Conservation (phyloP, 2,888 invertebrate genomes). For the Rhingia rostrata region DNA sequence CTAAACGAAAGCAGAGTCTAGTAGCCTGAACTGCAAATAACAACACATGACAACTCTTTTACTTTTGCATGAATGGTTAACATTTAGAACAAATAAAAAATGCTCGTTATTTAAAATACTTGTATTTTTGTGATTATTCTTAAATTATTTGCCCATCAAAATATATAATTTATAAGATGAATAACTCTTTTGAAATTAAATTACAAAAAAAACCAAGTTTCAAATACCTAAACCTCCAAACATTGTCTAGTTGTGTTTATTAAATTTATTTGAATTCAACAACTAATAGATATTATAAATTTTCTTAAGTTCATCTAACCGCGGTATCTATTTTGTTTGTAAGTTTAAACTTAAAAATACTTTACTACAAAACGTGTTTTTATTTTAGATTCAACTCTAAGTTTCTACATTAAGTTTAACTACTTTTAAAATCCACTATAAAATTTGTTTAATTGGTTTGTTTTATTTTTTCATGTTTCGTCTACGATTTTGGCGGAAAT, state of each 20-base stretch:
- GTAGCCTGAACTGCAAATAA: too few species aligned
- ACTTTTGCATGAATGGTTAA: not conserved
- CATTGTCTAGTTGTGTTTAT: slow-evolving; percentile 44
- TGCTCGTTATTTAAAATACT: too few species aligned
- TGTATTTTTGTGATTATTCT: too few species aligned
- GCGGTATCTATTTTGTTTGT: slow-evolving; percentile 27
- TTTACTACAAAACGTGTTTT: slow-evolving; percentile 48
- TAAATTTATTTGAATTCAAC: slow-evolving; percentile 35
- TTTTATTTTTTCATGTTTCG: slow-evolving; percentile 29
- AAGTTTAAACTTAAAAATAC: slow-evolving; percentile 30
- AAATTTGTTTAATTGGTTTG: slow-evolving; percentile 59
- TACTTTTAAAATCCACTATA: slow-evolving; percentile 67
- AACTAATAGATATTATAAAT: slow-evolving; percentile 40
- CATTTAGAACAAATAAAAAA: not conserved
- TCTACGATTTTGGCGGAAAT: slow-evolving; percentile 67
- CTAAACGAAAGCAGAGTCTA: too few species aligned
- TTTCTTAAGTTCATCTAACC: slow-evolving; percentile 19
- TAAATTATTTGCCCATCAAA: too few species aligned
- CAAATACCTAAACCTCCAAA: slow-evolving; percentile 7
- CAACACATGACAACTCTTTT: not conserved
- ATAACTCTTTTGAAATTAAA: too few species aligned
- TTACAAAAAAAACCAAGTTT: not conserved
- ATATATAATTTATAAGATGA: not conserved
- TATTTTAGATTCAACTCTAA: slow-evolving; percentile 56
- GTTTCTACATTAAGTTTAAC: slow-evolving; percentile 69